A percentile compares a stretch with the other conserved stretches of the same genome.
Conservation (phyloP, 2,797 vertebrate genomes). For the Pipistrellus kuhlii region DNA sequence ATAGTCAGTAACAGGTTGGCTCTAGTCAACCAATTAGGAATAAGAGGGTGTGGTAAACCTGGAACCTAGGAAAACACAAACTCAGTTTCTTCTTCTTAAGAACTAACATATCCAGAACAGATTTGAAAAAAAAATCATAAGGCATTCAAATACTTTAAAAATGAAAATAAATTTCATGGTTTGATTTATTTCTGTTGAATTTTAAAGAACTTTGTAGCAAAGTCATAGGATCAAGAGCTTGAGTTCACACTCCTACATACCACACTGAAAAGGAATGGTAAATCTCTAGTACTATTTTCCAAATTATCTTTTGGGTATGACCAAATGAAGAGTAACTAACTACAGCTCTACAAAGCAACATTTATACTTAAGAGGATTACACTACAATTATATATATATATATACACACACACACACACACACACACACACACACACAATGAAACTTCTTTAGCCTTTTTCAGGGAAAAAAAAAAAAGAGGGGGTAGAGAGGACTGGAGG, state of each 20-base stretch:
- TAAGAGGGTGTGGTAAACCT: constrained; percentile 48
- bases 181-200: constrained; percentile 31
- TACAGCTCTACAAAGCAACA: not conserved
- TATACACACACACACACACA: not conserved
- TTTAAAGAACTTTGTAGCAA: constrained; percentile 33
- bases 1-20: not conserved
- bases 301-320: constrained; percentile 21
- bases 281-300: not conserved
- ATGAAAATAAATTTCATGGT: not conserved
- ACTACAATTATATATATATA: not conserved
- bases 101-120: not conserved
- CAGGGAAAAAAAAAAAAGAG: not conserved
- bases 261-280: not conserved
- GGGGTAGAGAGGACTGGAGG: not conserved
- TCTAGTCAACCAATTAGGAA: constrained; percentile 53
- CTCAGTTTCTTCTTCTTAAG: not conserved
- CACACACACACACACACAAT: not conserved
- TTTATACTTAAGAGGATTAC: not conserved
- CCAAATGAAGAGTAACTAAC: not conserved
- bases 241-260: constrained; percentile 18
- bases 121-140: constrained; percentile 21
- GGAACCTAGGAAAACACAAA: constrained; percentile 32
- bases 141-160: constrained; percentile 32
- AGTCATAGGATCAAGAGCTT: not conserved
- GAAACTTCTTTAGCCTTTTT: not conserved